Evolutionary conservation across 2,113 vertebrate genomes (phyloP), one percentile per base, ranked within the genome.

Genomic region (Sebastes fasciatus): DNA sequence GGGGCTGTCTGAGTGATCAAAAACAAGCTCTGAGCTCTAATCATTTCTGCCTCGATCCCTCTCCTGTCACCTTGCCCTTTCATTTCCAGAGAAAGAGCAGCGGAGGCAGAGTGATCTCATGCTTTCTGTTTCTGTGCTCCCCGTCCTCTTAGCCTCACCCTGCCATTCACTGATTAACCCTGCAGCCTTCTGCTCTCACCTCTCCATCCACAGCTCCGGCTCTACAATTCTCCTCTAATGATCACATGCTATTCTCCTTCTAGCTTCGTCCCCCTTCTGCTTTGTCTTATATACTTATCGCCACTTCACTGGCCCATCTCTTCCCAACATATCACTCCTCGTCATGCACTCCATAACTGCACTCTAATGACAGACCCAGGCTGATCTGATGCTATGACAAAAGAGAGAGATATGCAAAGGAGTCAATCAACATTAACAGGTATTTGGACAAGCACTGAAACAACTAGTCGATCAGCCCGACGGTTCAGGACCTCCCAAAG

Each of bases 131-230:
- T 52, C 72, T 42, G 14, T 4, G 49, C 51, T 60, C 40, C 6
- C 12, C 0, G 26, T 69, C 49, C 74, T 65, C 40, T 79, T 2
- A 40, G 61, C 46, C 52, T 84, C 2, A 64, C 42, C 72, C 69
- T 75, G 72, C 48, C 16, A 51, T 68, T 82, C 72, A 26, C 72
- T 73, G 51, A 82, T 83, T 80, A 86, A 80, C 87, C 85, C 74
- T 8, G 8, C 58, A 62, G 75, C 54, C 79, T 17, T 57, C 70
- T 52, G 43, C 49, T 58, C 55, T 45, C 75, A 61, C 46, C 42
- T 58, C 17, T 67, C 10, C 13, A 7, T 60, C 71, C 55, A 5
- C 17, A n/a, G 2, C 17, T 1, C 0, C 64, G 3, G 13, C 48
- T 48, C 21, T 9, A 16, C 19, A 58, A 54, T 42, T 74, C 62